These are phyloP conservation scores for Ooceraea biroi DNA, from an alignment of 1,140 invertebrate genomes.

Conservation along the genomic window DNA sequence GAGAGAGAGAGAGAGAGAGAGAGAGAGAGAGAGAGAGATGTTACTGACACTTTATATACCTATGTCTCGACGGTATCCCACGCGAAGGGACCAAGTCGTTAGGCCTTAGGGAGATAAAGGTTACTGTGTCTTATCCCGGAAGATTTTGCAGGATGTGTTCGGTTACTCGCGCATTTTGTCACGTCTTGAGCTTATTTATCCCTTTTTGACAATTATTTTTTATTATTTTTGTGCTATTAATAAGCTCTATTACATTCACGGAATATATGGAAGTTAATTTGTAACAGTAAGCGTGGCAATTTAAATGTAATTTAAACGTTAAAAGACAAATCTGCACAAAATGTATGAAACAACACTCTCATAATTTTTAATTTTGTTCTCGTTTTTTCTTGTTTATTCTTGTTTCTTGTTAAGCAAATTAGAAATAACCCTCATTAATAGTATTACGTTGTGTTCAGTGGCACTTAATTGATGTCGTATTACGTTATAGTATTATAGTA, in stretches of 20 bases:
- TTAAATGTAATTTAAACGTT: conserved; percentile 25
- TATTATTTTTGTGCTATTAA: neutral
- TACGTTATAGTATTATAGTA: neutral
- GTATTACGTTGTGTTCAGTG: neutral
- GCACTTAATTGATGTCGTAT: neutral
- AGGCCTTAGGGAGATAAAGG: conserved; percentile 48
- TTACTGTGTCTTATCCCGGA: conserved; percentile 23
- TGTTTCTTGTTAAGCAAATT: neutral
- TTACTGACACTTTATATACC: conserved; percentile 60
- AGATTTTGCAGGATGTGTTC: conserved; percentile 26
- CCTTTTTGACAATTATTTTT: neutral
- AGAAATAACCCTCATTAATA: neutral
- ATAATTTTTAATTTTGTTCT: neutral
- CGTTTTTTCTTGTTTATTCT: conserved; percentile 1
- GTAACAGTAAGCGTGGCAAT: neutral
- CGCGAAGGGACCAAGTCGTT: conserved; percentile 30
- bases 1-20: neutral
- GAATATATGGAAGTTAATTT: neutral
- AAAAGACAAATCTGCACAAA: neutral
- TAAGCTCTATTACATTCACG: neutral
- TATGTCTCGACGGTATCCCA: conserved; percentile 19
- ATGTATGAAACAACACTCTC: neutral
- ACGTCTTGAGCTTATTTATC: neutral
- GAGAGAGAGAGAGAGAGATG: conserved; percentile 41
- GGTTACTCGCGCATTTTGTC: conserved; percentile 1